These are phyloP conservation scores for Theonella swinhoei DNA, from an alignment of 37 sponge, comb jelly and placozoan species.

Conservation along the genomic window DNA sequence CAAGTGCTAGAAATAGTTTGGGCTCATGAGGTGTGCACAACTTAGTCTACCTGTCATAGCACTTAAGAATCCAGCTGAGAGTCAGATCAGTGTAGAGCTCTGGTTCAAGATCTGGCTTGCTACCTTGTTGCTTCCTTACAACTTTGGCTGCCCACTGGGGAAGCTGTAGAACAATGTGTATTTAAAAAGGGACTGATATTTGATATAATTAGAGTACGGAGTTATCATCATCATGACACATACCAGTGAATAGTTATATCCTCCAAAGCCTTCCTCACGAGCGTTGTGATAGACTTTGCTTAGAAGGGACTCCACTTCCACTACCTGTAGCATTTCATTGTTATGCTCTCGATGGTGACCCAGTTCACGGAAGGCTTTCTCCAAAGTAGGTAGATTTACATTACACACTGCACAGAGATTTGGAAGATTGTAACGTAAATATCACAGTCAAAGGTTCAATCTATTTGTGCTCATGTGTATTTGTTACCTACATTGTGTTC, in stretches of 20 bases:
- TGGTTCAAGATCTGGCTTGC: not conserved
- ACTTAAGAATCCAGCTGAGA: slow-evolving; percentile 65
- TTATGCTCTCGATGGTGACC: slow-evolving; percentile 18
- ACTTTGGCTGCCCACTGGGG: not conserved
- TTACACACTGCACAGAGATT: slow-evolving; percentile 13
- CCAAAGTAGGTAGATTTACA: not conserved
- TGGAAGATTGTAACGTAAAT: not conserved
- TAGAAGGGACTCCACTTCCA: slow-evolving; percentile 57
- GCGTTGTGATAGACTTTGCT: slow-evolving; percentile 23
- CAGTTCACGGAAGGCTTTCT: slow-evolving; percentile 8
- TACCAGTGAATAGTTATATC: not conserved
- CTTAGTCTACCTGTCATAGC: slow-evolving; percentile 79
- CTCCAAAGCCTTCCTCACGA: not conserved
- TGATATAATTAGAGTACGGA: not conserved
- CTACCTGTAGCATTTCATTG: slow-evolving; percentile 16
- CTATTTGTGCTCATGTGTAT: not conserved
- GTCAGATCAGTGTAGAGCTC: slow-evolving; percentile 47
- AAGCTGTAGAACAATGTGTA: too few species aligned
- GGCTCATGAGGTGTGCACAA: too few species aligned
- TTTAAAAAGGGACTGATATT: too few species aligned
- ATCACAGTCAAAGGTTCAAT: not conserved
- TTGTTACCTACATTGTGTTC: slow-evolving; percentile 46
- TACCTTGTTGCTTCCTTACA: not conserved
- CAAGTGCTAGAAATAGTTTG: too few species aligned
- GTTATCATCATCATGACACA: not conserved